Conservation (phyloP, 2,888 invertebrate genomes). For the Charanyca ferruginea region DNA sequence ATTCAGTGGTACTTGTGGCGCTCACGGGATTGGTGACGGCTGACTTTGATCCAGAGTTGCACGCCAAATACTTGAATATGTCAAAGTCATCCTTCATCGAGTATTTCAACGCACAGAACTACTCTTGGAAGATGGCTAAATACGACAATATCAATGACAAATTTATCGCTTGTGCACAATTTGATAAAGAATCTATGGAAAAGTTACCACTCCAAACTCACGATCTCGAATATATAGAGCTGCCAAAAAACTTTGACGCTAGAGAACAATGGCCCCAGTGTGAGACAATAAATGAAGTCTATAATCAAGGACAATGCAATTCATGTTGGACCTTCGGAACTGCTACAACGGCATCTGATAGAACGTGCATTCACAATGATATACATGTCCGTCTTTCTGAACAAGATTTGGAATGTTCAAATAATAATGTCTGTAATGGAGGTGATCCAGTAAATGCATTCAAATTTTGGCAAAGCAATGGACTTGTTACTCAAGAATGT, state of each 20-base stretch:
- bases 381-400: slow-evolving; percentile 37
- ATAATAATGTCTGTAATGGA: neutral
- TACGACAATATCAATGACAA: neutral
- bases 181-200: neutral
- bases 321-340: slow-evolving; percentile 54
- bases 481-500: slow-evolving; percentile 43
- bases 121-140: slow-evolving; percentile 46
- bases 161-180: neutral
- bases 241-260: slow-evolving; percentile 48
- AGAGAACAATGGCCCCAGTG: slow-evolving; percentile 43
- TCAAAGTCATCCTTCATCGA: slow-evolving; percentile 41
- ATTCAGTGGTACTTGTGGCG: slow-evolving; percentile 12
- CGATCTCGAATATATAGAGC: slow-evolving; percentile 1
- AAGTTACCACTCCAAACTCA: slow-evolving; percentile 3
- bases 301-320: slow-evolving; percentile 30
- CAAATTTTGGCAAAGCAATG: slow-evolving; percentile 3
- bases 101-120: slow-evolving; percentile 50
- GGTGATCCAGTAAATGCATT: neutral
- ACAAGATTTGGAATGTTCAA: slow-evolving; percentile 42
- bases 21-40: neutral
- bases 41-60: slow-evolving; percentile 10
- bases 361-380: slow-evolving; percentile 52
- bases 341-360: slow-evolving; percentile 48
- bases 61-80: slow-evolving; percentile 27
- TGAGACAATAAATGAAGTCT: slow-evolving; percentile 36